These are phyloP conservation scores for Scaptodrosophila latifasciaeformis DNA, from an alignment of 2,888 invertebrate species.

Conservation along the genomic window DNA sequence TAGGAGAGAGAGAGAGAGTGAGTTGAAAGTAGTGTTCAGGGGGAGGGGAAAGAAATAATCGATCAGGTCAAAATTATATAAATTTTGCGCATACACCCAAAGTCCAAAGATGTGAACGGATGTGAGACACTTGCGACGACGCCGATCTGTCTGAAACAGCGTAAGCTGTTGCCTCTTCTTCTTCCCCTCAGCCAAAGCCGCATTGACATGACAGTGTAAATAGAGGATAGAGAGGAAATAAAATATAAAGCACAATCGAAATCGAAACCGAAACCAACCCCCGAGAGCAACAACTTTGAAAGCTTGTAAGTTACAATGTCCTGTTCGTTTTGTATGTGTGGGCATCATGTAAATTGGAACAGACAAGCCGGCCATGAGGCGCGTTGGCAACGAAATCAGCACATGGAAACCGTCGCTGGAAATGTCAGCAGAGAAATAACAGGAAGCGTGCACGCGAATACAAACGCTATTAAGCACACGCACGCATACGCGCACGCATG, in stretches of 20 bases:
- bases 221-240: no score
- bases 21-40: no score
- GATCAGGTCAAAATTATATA: no score
- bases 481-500: constrained; percentile 44
- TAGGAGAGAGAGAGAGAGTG: no score
- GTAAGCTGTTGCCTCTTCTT: not conserved
- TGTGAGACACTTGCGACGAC: constrained; percentile 10
- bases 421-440: constrained; percentile 29
- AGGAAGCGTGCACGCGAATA: constrained; percentile 41
- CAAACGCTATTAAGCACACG: constrained; percentile 54
- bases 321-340: constrained; percentile 16
- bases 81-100: no score
- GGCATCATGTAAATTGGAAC: constrained; percentile 50
- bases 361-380: constrained; percentile 29
- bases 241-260: not conserved
- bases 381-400: constrained; percentile 47
- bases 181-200: constrained; percentile 25
- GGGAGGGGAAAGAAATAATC: no score
- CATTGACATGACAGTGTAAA: constrained; percentile 9
- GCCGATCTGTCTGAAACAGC: constrained; percentile 15
- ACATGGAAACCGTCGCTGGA: constrained; percentile 43
- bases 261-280: constrained; percentile 38
- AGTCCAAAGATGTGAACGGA: no score
- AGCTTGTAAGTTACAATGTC: constrained; percentile 31
- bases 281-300: constrained; percentile 10